phyloP scores from a whole-genome alignment of 1,140 invertebrate species.

The Monomorium pharaonis region DNA sequence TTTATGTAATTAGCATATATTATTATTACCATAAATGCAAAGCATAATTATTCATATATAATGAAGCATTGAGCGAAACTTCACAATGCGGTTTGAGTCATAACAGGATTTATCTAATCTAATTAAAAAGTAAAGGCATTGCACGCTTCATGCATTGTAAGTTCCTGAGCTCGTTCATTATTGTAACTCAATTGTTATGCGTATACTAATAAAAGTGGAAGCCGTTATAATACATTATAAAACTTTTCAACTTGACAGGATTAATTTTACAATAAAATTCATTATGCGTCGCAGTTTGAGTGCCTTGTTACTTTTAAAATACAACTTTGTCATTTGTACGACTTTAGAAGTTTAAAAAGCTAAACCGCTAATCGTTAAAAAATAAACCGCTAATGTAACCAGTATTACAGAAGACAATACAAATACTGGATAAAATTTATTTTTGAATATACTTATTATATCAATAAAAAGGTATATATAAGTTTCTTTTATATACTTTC shows the following conservation, averaged over 20 bases:
- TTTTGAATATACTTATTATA: neutral
- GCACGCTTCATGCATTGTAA: neutral
- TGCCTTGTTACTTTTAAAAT: neutral
- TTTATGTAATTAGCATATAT: conserved; percentile 12
- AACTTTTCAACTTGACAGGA: neutral
- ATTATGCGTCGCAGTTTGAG: neutral
- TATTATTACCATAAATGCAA: conserved; percentile 24
- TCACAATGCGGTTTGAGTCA: neutral
- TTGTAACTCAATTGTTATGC: neutral
- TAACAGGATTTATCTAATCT: conserved; percentile 15
- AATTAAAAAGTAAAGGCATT: conserved; percentile 15
- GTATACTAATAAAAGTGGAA: neutral
- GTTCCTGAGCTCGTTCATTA: neutral
- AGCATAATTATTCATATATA: conserved; percentile 19
- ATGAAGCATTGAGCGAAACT: conserved; percentile 17
- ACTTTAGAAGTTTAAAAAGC: neutral
- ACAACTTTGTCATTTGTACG: neutral
- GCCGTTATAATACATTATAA: neutral
- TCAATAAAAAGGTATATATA: neutral
- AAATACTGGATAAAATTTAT: neutral
- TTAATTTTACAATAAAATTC: conserved; percentile 9
- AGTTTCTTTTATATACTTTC: neutral
- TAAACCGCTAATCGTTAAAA: neutral
- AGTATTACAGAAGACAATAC: neutral
- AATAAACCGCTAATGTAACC: conserved; percentile 2